Percentiles rank a stretch among this genome's conserved stretches.
Evolutionary conservation across 2,797 vertebrate species (phyloP).

Genomic region (Threskiornis aethiopicus): DNA sequence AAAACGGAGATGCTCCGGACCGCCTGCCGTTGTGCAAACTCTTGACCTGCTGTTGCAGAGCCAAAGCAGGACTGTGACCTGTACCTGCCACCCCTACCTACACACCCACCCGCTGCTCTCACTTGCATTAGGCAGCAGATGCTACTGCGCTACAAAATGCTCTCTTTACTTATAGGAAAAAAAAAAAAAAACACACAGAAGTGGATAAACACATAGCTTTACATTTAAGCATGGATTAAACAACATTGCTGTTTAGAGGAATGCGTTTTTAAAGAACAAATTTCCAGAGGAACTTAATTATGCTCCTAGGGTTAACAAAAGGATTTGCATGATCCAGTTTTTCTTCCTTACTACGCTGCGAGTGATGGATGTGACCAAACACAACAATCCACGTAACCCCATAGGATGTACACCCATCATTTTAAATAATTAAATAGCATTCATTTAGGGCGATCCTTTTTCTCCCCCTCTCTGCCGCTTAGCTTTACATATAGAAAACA

Average conservation of each 20-base stretch:
- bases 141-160: not conserved
- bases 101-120: not conserved
- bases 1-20: not conserved
- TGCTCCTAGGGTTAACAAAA: not conserved
- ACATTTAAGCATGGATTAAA: not conserved
- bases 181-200: not conserved
- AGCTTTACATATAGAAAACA: slow-evolving; percentile 34
- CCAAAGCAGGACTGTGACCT: not conserved
- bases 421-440: not conserved
- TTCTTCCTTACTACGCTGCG: not conserved
- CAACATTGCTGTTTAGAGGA: not conserved
- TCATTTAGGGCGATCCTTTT: not conserved
- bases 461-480: not conserved
- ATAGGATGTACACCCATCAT: not conserved
- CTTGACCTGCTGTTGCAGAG: not conserved
- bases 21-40: not conserved
- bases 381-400: not conserved
- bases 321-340: not conserved
- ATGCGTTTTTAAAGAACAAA: not conserved
- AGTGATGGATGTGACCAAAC: not conserved
- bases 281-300: slow-evolving; percentile 1
- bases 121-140: not conserved
- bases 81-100: not conserved
- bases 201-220: not conserved
- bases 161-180: not conserved